Percentiles rank a stretch among this genome's conserved stretches.
Conservation (phyloP, 2,797 vertebrate species). For the Momotus momota region DNA sequence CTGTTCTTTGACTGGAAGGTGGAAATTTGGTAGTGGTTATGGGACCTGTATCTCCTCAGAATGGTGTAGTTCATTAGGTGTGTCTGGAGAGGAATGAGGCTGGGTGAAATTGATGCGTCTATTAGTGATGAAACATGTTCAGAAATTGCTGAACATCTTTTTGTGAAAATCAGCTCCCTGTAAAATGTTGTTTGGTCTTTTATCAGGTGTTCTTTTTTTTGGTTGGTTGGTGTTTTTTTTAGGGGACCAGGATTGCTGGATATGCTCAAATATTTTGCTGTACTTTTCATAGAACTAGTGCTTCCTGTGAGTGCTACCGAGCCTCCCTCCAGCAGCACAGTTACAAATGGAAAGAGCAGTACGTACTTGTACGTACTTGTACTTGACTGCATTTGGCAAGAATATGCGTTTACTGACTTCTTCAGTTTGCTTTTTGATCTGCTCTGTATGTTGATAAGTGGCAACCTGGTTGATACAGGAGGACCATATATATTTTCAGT, state of each 20-base stretch:
- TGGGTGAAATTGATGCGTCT: not conserved
- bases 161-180: not conserved
- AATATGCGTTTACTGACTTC: not conserved
- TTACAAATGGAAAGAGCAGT: not conserved
- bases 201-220: too few relatives aligned
- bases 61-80: not conserved
- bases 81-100: not conserved
- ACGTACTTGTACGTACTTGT: too few relatives aligned
- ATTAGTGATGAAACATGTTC: not conserved
- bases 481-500: not conserved
- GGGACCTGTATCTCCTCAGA: not conserved
- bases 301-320: fast-evolving
- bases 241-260: not conserved
- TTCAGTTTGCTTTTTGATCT: not conserved
- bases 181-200: not conserved
- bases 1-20: not conserved
- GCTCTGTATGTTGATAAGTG: not conserved
- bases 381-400: not conserved
- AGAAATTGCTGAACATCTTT: not conserved
- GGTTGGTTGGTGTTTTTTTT: not conserved
- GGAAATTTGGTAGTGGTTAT: not conserved
- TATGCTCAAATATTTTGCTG: not conserved
- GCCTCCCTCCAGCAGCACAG: not conserved
- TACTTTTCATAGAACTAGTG: not conserved
- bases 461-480: fast-evolving